phyloP scores from a whole-genome alignment of 2,113 vertebrate species.

The Petaurus breviceps region DNA sequence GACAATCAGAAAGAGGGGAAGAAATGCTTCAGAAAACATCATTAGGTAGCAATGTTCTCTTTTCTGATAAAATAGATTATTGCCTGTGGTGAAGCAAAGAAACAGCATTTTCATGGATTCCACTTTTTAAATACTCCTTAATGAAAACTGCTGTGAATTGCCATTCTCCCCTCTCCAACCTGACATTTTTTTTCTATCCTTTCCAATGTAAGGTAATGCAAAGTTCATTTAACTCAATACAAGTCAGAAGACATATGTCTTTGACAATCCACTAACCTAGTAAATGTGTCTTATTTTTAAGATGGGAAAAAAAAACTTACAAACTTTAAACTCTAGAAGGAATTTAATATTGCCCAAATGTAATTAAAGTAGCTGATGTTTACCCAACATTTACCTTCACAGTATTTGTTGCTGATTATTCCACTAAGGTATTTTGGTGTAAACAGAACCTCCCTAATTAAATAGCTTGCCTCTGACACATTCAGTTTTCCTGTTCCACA shows the following conservation, averaged over 20 bases:
- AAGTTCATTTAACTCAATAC: constrained; percentile 43
- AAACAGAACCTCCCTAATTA: constrained; percentile 70
- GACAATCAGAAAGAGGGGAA: neutral
- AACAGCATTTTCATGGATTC: neutral
- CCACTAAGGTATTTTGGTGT: constrained; percentile 61
- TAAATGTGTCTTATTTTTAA: constrained; percentile 22
- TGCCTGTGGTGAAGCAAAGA: constrained; percentile 52
- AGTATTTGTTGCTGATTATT: constrained; percentile 61
- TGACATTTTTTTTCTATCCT: neutral
- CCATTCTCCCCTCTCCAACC: constrained; percentile 7
- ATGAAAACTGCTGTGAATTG: constrained; percentile 53
- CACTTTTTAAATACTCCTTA: constrained; percentile 48
- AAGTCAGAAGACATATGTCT: constrained; percentile 31
- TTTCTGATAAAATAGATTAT: constrained; percentile 43
- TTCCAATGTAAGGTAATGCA: constrained; percentile 52
- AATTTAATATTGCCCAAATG: constrained; percentile 62
- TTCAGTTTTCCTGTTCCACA: constrained; percentile 9
- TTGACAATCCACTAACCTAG: constrained; percentile 4
- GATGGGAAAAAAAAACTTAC: neutral
- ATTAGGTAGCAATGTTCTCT: constrained; percentile 48
- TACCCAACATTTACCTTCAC: constrained; percentile 60
- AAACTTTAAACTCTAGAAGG: constrained; percentile 35
- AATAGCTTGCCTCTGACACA: constrained; percentile 61
- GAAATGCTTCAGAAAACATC: constrained; percentile 13
- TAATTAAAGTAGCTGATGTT: constrained; percentile 65